Conservation (phyloP, 2,113 vertebrate genomes). For the Eurystomus gularis region DNA sequence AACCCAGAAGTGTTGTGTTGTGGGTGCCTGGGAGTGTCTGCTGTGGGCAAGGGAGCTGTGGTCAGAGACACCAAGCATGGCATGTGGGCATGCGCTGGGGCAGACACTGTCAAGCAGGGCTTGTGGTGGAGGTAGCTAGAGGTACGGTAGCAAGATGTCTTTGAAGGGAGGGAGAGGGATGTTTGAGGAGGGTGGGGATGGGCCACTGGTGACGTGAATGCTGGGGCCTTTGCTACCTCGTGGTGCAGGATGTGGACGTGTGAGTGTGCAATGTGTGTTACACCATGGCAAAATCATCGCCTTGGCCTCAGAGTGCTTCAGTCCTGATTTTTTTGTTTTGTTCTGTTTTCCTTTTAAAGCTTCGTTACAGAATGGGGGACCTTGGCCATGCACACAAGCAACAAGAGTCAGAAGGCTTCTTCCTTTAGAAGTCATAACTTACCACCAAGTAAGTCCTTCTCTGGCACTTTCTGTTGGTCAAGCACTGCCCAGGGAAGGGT, state of each 20-base stretch:
- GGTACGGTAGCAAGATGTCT: not conserved
- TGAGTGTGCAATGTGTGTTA: accelerated
- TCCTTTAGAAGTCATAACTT: not conserved
- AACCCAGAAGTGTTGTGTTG: not conserved
- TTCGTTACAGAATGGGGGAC: accelerated
- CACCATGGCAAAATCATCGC: accelerated
- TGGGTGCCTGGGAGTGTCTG: not conserved
- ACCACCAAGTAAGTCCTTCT: not conserved
- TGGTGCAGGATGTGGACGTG: accelerated
- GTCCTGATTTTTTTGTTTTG: not conserved
- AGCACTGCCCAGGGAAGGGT: accelerated
- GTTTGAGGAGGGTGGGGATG: not conserved
- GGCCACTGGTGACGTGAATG: accelerated
- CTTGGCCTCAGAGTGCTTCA: not conserved
- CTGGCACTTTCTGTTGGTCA: accelerated
- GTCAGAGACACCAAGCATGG: not conserved
- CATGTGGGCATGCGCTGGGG: accelerated
- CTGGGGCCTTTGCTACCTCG: not conserved
- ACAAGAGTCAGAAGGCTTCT: not conserved
- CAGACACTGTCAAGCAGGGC: not conserved
- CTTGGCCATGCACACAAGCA: not conserved
- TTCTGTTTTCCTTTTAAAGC: not conserved
- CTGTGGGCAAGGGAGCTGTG: not conserved
- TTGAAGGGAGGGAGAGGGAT: not conserved
- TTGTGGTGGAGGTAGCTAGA: not conserved